These are phyloP conservation scores for Xerus rutilus DNA, from an alignment of 2,797 vertebrate species.

Conservation along the genomic window DNA sequence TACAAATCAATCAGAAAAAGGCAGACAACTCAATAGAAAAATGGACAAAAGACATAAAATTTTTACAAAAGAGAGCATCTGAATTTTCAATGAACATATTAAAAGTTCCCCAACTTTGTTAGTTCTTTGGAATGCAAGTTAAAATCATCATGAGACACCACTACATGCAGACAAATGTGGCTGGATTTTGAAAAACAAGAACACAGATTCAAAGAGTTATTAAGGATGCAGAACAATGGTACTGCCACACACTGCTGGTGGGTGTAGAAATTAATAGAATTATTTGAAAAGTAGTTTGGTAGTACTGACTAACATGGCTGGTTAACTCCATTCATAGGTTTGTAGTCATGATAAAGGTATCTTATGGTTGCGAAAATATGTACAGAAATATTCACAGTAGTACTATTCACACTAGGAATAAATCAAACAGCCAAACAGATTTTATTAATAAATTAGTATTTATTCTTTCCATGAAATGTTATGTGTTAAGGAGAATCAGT, in stretches of 20 bases:
- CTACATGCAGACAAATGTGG: background rate
- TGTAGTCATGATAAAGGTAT: background rate
- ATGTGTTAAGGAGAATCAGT: background rate
- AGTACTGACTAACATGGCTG: background rate
- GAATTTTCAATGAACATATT: background rate
- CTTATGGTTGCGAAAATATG: background rate
- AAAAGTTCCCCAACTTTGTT: background rate
- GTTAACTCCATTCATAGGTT: background rate
- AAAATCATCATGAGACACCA: background rate
- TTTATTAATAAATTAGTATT: conserved; percentile 5
- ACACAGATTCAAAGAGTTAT: background rate
- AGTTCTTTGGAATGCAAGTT: background rate
- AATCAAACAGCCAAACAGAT: background rate
- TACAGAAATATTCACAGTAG: background rate
- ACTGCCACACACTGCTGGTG: background rate
- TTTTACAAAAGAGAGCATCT: background rate
- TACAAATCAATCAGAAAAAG: background rate
- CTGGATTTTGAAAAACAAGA: background rate
- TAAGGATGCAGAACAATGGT: background rate
- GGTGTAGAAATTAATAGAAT: background rate
- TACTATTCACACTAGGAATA: background rate
- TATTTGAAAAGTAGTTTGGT: background rate
- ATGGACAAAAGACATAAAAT: background rate
- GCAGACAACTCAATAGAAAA: background rate
- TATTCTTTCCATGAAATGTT: background rate